Evolutionary conservation across 2,888 invertebrate genomes (phyloP).

Genomic region (Aspidiotus rigidus): DNA sequence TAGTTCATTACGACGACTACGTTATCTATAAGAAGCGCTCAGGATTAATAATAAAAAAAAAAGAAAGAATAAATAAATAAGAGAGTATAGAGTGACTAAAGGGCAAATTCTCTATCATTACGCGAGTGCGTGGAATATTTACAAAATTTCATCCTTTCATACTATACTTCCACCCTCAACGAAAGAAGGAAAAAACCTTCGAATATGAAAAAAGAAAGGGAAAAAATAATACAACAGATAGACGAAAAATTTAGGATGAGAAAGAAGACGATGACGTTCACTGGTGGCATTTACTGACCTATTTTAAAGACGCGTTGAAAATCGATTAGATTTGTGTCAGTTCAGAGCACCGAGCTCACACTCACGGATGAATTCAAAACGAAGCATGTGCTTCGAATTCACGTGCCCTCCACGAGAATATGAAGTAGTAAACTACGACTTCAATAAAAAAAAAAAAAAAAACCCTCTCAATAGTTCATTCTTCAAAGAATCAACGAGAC

Average conservation of each 20-base stretch:
- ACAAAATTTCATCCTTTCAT: neutral
- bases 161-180: neutral
- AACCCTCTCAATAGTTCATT: too few relatives aligned
- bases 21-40: neutral
- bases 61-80: neutral
- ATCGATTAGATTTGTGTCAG: neutral
- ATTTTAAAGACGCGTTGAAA: neutral
- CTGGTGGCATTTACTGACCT: slow-evolving; percentile 1
- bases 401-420: too few relatives aligned
- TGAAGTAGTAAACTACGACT: too few relatives aligned
- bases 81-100: neutral
- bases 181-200: neutral
- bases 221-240: too few relatives aligned
- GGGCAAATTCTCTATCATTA: neutral
- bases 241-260: too few relatives aligned
- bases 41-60: neutral
- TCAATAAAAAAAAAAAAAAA: too few relatives aligned
- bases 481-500: too few relatives aligned
- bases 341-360: neutral
- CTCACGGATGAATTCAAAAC: too few relatives aligned
- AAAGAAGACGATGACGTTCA: neutral
- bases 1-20: neutral
- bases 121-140: neutral
- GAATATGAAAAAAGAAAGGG: too few relatives aligned
- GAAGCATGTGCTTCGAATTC: too few relatives aligned